These are phyloP conservation scores for Drosophila watanabei DNA, from an alignment of 1,140 invertebrate genomes.

Conservation along the genomic window DNA sequence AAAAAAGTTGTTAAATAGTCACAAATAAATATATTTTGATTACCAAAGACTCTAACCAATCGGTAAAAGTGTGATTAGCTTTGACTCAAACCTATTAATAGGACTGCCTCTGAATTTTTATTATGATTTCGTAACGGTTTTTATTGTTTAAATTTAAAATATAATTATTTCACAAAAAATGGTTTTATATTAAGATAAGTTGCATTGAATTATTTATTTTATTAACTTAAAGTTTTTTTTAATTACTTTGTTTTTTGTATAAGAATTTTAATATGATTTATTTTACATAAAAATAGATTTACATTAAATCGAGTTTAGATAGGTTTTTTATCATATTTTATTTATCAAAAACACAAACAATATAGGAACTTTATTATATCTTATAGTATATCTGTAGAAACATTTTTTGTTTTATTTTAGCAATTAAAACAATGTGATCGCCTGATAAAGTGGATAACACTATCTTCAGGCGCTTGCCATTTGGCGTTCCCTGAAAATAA, in stretches of 20 bases:
- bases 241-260: no score
- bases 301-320: no score
- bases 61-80: not conserved
- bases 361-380: not conserved
- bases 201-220: no score
- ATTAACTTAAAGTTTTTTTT: no score
- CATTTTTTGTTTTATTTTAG: not conserved
- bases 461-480: constrained; percentile 20
- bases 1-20: not conserved
- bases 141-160: not conserved
- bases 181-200: no score
- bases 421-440: constrained; percentile 13
- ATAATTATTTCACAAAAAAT: no score
- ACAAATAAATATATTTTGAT: not conserved
- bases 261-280: no score
- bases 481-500: constrained; percentile 31
- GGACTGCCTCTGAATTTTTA: not conserved
- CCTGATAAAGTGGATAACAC: constrained; percentile 20
- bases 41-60: not conserved
- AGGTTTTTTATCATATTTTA: no score
- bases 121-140: not conserved
- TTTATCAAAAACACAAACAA: not conserved
- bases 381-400: not conserved
- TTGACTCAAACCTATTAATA: not conserved
- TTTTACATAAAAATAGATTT: no score